Base-by-base conservation (phyloP, 2,888 invertebrate species). In the Ferrisia virgata region DNA sequence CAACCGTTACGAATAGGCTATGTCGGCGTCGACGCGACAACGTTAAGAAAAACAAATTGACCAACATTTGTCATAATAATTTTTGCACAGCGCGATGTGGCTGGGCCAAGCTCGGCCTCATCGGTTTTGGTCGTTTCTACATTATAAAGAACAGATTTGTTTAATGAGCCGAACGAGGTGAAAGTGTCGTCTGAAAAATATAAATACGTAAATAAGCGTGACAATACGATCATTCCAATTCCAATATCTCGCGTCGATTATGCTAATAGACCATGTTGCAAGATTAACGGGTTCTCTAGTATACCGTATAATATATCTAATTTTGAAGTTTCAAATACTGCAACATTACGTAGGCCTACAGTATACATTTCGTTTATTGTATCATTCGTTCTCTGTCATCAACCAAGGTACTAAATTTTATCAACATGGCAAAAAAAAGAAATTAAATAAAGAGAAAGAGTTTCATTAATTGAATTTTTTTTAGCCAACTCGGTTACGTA, bases 1-100 rank as follows among this genome's bases (percentile, higher is more conserved):
- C 22, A 28, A 64, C 58, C 58, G 58, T 64, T 64, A 64, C 28
- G 58, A 64, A 64, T 64, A 40, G 13, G 40, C n/a, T 40, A 47
- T 18, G n/a, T n/a, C 47, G 47, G 18, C 2, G 11, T 11, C 18
- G 47, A 64, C 58, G 11, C 39, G 39, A 8, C 11, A 11, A 72
- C 72, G 72, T 33, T 33, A 33, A 72, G 33, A 72, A 72, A 72
- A 72, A 72, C 72, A 72, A 72, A 72, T 72, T 72, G 72, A 72
- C 72, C 31, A 72, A 72, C 72, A 72, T 72, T 72, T 72, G 72
- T 72, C 72, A 72, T 72, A 72, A 72, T 72, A 72, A 72, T 72
- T 72, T 72, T 36, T n/a, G 72, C 72, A 28, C 72, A n/a, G 33
- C n/a, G n/a, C n/a, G n/a, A n/a, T n/a, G n/a, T n/a, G n/a, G n/a